Evolutionary conservation across 2,113 vertebrate species (phyloP), one percentile per base, ranked within the genome.

Genomic region (Semicossyphus pulcher): DNA sequence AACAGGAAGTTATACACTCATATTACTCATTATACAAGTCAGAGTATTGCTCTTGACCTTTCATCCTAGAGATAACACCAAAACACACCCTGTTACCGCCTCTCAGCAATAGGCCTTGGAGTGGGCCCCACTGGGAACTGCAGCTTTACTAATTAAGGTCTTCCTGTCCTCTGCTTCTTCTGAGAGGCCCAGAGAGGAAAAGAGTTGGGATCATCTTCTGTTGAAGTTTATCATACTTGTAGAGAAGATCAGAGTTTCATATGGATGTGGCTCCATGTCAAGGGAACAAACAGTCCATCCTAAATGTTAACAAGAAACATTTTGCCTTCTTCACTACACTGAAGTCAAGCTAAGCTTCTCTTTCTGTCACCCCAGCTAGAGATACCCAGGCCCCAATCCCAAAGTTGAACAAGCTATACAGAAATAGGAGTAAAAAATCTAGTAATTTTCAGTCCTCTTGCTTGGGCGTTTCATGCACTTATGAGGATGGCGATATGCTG

Each of bases 81-180:
- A 57, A 62, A 58, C 51, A 36, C 72, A n/a, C 61, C 48, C 49
- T 29, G 39, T 52, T 60, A 45, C 44, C 34, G 12, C 16, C 41
- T 18, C 18, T 6, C 6, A n/a, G 42, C 77, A 32, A 71, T 36
- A 72, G 51, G 61, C 47, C 48, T 59, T 66, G 26, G 48, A 77
- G 31, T 59, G 26, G 58, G 25, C 51, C 52, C 68, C 65, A 23
- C 48, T 73, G 87, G 75, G 90, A 85, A 64, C 71, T 63, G 72
- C 53, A 72, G 76, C 61, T 68, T 59, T 68, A 14, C 61, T 88
- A 84, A 93, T 88, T 48, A 47, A 61, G 61, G 15, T 34, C 65
- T 93, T 92, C 86, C 92, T 92, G 91, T 86, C 66, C 62, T 76
- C 58, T 65, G 28, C 20, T 68, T 42, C 58, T 75, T 53, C 57